A percentile compares a stretch with the other conserved stretches of the same genome.
Conservation (phyloP, 2,888 invertebrate species). For the Amblyjoppa fuscipennis region DNA sequence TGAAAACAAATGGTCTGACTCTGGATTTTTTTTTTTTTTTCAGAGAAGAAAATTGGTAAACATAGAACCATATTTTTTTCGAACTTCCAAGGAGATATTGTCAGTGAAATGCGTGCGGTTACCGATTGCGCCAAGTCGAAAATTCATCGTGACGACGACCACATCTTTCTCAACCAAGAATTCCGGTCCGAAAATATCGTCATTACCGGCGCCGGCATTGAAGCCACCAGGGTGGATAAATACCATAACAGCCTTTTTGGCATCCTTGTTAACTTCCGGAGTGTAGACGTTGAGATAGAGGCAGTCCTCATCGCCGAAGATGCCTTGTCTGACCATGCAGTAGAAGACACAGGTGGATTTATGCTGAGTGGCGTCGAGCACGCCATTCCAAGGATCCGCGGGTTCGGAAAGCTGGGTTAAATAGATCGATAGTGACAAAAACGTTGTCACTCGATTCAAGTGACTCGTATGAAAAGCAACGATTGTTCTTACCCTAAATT, state of each 20-base stretch:
- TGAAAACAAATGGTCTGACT: no score
- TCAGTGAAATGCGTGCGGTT: constrained; percentile 26
- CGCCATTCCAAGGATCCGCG: constrained; percentile 79
- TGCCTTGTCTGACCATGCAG: constrained; percentile 75
- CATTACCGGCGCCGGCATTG: constrained; percentile 75
- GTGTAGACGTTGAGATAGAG: constrained; percentile 81
- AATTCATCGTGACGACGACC: constrained; percentile 80
- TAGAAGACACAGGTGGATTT: constrained; percentile 77
- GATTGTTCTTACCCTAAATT: constrained; percentile 76
- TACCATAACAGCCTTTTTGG: constrained; percentile 79
- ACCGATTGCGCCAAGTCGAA: constrained; percentile 79
- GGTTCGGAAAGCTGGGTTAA: constrained; percentile 73
- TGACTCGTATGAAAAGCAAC: not conserved
- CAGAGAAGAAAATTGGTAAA: not conserved
- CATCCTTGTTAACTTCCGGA: constrained; percentile 76
- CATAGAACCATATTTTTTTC: no score
- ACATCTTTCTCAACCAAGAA: constrained; percentile 80
- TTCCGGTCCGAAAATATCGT: constrained; percentile 77
- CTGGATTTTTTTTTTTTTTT: no score
- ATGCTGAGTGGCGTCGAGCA: constrained; percentile 79
- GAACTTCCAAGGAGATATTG: not conserved
- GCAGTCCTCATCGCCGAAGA: constrained; percentile 81
- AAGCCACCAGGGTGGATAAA: constrained; percentile 78
- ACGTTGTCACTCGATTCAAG: not conserved
- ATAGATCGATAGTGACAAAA: not conserved